Evolutionary conservation across 2,888 invertebrate species (phyloP), one percentile per base, ranked within the genome.

Genomic region (Mactromeris polynyma): DNA sequence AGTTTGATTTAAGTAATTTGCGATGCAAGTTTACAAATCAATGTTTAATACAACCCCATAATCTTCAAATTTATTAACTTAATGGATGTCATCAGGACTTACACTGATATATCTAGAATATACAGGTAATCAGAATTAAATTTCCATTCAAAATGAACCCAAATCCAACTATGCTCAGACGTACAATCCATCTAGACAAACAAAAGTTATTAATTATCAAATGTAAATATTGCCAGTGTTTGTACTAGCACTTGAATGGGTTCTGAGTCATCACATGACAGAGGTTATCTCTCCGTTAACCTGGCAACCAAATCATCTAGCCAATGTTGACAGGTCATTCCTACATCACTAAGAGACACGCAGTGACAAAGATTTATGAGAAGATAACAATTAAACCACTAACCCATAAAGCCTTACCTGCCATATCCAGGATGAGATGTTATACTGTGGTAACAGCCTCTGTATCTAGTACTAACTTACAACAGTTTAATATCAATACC

Each of bases 181-280:
- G 26, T n/a, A 9, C 58, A 64, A 64, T 64, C 58, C 73, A 73
- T 73, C 36, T 73, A 33, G 36, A 73, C 73, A 73, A 73, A 73
- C 33, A 73, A 73, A 73, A 73, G 73, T 73, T 73, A 73, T 73
- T 73, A 73, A 73, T 73, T 73, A 73, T 73, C 73, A 73, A 73
- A 33, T 73, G 36, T 33, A 73, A 73, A 73, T 26, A 73, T 33
- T 73, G 36, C 21, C 73, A 36, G 73, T 73, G 73, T 73, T 73
- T 73, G 36, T 73, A 73, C 19, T 33, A 33, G 19, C 33, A 73
- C 73, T 73, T 73, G 73, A 73, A 73, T 73, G n/a, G 58, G 26
- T 26, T n/a, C 26, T 64, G 58, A 64, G 26, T 64, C 58, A 64
- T 26, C n/a, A 26, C 58, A 26, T 64, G 58, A 64, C 58, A 64